Percentiles rank a stretch among this genome's conserved stretches.
Conservation (phyloP, 1,140 invertebrate genomes). For the Frieseomelitta varia region DNA sequence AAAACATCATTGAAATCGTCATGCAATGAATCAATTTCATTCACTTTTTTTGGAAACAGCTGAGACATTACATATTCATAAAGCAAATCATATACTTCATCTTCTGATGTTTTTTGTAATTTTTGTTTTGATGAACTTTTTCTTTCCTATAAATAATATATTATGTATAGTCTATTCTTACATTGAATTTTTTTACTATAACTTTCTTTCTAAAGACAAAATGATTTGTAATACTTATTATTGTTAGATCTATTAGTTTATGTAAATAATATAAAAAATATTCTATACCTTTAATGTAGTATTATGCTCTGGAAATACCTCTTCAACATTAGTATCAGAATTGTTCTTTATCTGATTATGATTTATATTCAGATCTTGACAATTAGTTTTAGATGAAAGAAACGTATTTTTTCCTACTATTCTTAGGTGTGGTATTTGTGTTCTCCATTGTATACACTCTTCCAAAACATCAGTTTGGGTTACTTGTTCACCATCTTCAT, state of each 20-base stretch:
- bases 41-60: slow-evolving; percentile 64
- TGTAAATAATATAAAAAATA: not conserved
- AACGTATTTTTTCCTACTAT: slow-evolving; percentile 67
- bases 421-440: slow-evolving; percentile 75
- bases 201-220: not conserved
- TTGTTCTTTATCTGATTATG: not conserved
- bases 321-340: slow-evolving; percentile 9
- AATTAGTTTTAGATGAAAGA: slow-evolving; percentile 20
- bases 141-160: slow-evolving; percentile 46
- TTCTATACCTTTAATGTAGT: slow-evolving; percentile 40
- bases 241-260: not conserved
- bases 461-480: slow-evolving; percentile 58
- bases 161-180: not conserved
- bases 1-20: slow-evolving; percentile 69
- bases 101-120: slow-evolving; percentile 59
- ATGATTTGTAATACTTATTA: not conserved
- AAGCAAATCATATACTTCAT: slow-evolving; percentile 73
- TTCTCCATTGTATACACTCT: slow-evolving; percentile 78
- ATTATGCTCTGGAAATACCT: slow-evolving; percentile 1
- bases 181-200: not conserved
- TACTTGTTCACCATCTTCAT: slow-evolving; percentile 67
- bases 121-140: slow-evolving; percentile 53
- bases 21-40: slow-evolving; percentile 60
- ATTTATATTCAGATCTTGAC: not conserved
- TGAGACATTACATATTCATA: slow-evolving; percentile 72